Base-by-base conservation (phyloP, 1,140 invertebrate genomes). In the Solenopsis invicta region DNA sequence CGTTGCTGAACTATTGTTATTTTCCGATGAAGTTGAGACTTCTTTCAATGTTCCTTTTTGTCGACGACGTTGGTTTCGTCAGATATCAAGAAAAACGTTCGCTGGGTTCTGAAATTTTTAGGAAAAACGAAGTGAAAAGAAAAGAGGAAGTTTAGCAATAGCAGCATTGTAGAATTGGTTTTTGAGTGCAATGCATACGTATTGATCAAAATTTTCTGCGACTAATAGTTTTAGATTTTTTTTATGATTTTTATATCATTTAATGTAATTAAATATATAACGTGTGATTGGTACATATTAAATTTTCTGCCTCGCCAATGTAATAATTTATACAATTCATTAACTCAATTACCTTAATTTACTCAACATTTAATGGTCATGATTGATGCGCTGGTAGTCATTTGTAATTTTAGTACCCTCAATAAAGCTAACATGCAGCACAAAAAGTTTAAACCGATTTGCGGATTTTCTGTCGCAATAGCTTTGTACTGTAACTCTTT, bases 21-120 rank as follows among this genome's bases (percentile, higher is more conserved):
- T 41, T 21, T 48, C n/a, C 24, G 24, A 69, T 54, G 77, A 81
- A 81, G 34, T 81, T 45, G 64, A 80, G 13, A 69, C 24, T 78
- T 8, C 41, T 12, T 6, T 64, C 37, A 24, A 64, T 64, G 21
- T 48, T 45, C 8, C 18, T 78, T 78, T 78, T 10, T 29, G 10
- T 29, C 56, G 41, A 29, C 18, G 59, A 78, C 18, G n/a, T 66
- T 2, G 12, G 1, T 78, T 64, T 48, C 21, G 21, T 48, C 8
- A 29, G 18, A 16, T 78, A 78, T 64, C 10, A 21, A 48, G 18
- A 48, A 50, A 66, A 48, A 78, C 29, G 18, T 78, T 8, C 12
- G 24, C 10, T 29, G 12, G 29, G 41, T 77, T 62, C 18, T 34
- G 41, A 66, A 78, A 50, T 66, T 78, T 66, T 66, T 50, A 62